Percentiles rank a stretch among this genome's conserved stretches.
phyloP scores from a whole-genome alignment of 1,140 invertebrate species.

The Triops cancriformis region DNA sequence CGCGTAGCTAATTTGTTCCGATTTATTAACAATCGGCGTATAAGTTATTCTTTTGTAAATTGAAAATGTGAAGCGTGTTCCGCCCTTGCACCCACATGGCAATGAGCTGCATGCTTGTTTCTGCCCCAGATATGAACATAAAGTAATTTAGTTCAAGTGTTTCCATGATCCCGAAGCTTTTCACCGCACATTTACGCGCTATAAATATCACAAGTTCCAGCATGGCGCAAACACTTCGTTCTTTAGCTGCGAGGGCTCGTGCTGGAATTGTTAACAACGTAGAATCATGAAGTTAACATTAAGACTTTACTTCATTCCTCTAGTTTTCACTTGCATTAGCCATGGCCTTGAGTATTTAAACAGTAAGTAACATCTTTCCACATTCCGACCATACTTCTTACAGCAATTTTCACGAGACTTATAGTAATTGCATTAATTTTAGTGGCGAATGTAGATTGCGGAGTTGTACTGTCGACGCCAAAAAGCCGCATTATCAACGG shows the following conservation, averaged over 20 bases:
- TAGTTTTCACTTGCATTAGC: neutral
- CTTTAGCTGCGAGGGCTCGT: neutral
- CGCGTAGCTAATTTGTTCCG: no score
- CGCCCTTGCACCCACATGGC: constrained; percentile 4
- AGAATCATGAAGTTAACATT: neutral
- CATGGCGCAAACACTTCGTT: neutral
- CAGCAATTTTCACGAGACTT: no score
- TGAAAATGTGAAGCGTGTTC: neutral
- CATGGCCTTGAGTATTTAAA: neutral
- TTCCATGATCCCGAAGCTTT: neutral
- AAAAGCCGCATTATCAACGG: neutral
- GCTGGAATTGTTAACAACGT: neutral
- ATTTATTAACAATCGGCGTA: neutral
- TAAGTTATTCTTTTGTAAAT: neutral
- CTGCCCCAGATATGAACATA: neutral
- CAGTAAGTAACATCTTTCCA: neutral
- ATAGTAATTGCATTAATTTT: neutral
- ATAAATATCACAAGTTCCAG: neutral
- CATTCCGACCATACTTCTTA: no score
- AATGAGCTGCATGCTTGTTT: neutral
- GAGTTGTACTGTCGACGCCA: neutral
- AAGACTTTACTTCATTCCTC: neutral
- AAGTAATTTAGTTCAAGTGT: neutral
- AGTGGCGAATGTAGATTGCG: neutral
- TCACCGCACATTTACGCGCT: neutral